phyloP scores from a whole-genome alignment of 1,140 invertebrate genomes.

The Hylaeus anthracinus region DNA sequence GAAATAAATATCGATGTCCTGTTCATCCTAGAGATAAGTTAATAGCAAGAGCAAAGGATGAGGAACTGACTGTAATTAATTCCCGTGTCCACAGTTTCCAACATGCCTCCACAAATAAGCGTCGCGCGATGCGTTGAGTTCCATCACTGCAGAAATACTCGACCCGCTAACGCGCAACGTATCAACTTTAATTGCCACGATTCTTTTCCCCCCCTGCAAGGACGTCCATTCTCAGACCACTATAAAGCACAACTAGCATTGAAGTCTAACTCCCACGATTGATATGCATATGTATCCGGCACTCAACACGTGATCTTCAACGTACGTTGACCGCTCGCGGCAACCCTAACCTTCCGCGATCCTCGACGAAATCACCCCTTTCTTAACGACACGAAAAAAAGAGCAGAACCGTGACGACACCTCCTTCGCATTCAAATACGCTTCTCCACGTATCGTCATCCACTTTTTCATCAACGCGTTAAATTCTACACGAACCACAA shows the following conservation, averaged over 20 bases:
- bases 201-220: neutral
- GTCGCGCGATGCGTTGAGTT: neutral
- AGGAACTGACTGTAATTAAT: slow-evolving; percentile 6
- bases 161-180: neutral
- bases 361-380: neutral
- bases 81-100: neutral
- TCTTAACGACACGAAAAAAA: neutral
- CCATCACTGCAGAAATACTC: slow-evolving; percentile 7
- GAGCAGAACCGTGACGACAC: neutral
- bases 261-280: neutral
- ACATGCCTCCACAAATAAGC: neutral
- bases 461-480: neutral
- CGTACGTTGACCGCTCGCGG: neutral
- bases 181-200: slow-evolving; percentile 6
- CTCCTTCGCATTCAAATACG: neutral
- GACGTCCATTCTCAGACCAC: neutral
- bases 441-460: neutral
- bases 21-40: too few species aligned
- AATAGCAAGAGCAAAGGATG: neutral
- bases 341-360: neutral
- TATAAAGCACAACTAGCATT: neutral
- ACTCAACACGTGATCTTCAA: slow-evolving; percentile 24
- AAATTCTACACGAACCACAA: neutral
- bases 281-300: neutral
- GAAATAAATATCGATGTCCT: too few species aligned